Base-by-base conservation (phyloP, 1,140 invertebrate genomes). In the Antheraea mylitta region DNA sequence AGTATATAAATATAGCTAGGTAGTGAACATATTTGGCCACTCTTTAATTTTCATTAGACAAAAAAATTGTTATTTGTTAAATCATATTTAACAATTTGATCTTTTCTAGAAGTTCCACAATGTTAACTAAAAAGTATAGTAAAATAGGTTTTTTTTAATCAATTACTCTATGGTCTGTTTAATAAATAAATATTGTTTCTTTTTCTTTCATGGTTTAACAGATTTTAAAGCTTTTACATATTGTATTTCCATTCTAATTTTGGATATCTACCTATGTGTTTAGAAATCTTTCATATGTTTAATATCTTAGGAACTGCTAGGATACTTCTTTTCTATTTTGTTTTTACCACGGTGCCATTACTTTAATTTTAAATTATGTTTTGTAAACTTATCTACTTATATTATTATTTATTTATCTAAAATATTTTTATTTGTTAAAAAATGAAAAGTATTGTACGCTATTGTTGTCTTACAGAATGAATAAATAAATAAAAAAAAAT, bases 311-410 rank as follows among this genome's bases (percentile, higher is more conserved):
- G 64, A 8, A 66, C 11, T 62, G 30, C 48, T 53, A 30, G 42
- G 18, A 62, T 30, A 30, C 22, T 30, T 30, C 36, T 62, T 30
- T 68, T 68, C 30, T 63, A 53, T 53, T 53, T 53, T 53, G 7
- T 53, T 16, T 53, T 16, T 19, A 64, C 63, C 36, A 69, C 42
- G 22, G 62, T 69, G 62, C 45, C 62, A 64, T 64, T 69, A 36
- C 22, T 64, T 64, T 48, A 11, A 13, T 18, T 58, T 42, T 65
- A 53, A 53, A 53, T 53, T 53, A 16, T 53, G 9, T 53, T 53
- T 53, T 16, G 13, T 13, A 53, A 53, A 13, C 45, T 53, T 53
- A 16, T 53, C 16, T 53, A 53, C 13, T 16, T 53, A 53, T 16
- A 16, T 16, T 13, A 16, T 53, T 53, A 16, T 53, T 53, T 53